Percentiles rank a stretch among this genome's conserved stretches.
phyloP scores from a whole-genome alignment of 2,888 invertebrate genomes.

The Dryococelus australis region DNA sequence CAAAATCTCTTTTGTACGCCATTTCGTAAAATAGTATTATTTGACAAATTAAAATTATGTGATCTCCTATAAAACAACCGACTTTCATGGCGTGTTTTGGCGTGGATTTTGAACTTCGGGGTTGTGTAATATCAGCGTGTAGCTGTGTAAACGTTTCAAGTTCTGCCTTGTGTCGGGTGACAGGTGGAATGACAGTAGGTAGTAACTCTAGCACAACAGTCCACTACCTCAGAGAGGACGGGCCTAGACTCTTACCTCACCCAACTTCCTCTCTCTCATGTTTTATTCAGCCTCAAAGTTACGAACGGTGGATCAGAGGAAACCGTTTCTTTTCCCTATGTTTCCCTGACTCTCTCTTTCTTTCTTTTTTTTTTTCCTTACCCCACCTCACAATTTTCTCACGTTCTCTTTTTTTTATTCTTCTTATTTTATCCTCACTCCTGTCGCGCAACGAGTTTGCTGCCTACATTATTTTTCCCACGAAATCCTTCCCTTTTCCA shows the following conservation, averaged over 20 bases:
- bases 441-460: background rate
- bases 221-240: background rate
- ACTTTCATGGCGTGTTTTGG: no score
- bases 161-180: no score
- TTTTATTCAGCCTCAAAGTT: slow-evolving; percentile 5
- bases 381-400: background rate
- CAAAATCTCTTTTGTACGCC: no score
- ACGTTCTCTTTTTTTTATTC: no score
- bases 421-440: background rate
- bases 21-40: no score
- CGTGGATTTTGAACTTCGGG: no score
- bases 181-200: background rate
- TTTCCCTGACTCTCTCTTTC: background rate
- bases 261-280: background rate
- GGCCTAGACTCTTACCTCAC: background rate
- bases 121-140: no score
- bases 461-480: background rate
- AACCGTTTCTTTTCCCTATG: background rate
- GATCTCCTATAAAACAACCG: no score
- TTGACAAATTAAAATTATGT: no score
- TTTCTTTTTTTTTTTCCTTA: no score
- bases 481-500: background rate
- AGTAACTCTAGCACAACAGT: background rate
- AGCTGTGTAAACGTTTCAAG: no score
- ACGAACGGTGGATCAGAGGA: slow-evolving; percentile 9